Evolutionary conservation across 2,113 vertebrate species (phyloP).

Genomic region (Indicator indicator): DNA sequence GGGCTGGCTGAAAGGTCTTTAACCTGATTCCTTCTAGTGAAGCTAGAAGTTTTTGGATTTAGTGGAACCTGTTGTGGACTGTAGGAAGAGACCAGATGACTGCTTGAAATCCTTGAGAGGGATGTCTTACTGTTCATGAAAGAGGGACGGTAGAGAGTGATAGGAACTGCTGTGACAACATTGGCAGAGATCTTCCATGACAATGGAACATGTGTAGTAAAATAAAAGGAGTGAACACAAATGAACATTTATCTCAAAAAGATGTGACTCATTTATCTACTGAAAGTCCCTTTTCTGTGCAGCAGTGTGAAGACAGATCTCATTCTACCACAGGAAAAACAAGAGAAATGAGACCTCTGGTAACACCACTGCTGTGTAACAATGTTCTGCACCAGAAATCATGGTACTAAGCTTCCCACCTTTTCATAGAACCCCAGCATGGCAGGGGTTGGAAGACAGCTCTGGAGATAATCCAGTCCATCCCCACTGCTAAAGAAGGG

Average conservation of each 20-base stretch:
- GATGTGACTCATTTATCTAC: background rate
- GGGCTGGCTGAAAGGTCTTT: background rate
- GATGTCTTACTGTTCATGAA: fast-evolving
- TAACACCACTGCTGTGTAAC: background rate
- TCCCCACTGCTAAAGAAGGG: no score
- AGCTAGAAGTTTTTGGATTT: background rate
- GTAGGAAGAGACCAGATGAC: background rate
- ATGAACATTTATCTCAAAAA: background rate
- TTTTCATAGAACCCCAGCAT: background rate
- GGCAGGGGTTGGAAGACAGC: no score
- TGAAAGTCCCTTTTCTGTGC: background rate
- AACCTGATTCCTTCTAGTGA: background rate
- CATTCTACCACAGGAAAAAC: background rate
- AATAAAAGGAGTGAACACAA: background rate
- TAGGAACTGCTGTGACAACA: background rate
- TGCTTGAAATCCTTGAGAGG: background rate
- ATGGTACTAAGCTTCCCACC: background rate
- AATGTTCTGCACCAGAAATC: background rate
- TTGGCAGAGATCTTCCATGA: background rate
- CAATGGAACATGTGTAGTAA: background rate
- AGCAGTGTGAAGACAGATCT: background rate
- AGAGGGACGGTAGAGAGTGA: background rate
- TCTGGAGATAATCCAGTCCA: no score
- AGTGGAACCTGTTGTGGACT: background rate
- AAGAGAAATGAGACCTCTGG: background rate